Percentiles rank a stretch among this genome's conserved stretches.
phyloP scores from a whole-genome alignment of 2,113 vertebrate species.

The Ailurus styani region DNA sequence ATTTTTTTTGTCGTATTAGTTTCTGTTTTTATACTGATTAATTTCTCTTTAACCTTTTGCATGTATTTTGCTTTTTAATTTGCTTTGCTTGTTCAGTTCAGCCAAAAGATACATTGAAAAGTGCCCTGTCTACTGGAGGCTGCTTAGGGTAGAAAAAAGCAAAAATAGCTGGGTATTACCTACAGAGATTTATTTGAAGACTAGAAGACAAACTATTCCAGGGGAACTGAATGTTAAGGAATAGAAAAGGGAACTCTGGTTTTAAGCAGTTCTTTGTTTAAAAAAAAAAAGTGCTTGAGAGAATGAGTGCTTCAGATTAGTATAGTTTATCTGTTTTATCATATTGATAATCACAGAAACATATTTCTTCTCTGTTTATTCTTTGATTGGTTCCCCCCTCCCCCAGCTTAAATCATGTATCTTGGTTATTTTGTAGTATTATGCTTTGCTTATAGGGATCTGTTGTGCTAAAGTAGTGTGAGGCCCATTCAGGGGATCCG shows the following conservation, averaged over 20 bases:
- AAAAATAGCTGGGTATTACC: neutral
- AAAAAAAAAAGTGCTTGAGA: constrained; percentile 1
- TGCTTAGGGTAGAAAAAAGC: neutral
- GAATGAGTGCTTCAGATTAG: neutral
- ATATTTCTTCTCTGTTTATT: neutral
- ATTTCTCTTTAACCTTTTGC: neutral
- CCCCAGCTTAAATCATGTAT: neutral
- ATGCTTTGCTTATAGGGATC: neutral
- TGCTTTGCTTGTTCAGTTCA: neutral
- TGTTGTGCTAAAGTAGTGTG: neutral
- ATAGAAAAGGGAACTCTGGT: neutral
- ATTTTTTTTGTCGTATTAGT: neutral
- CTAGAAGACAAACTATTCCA: neutral
- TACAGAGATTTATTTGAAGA: neutral
- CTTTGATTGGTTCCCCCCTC: neutral
- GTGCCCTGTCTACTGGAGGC: neutral
- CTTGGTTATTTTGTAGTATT: neutral
- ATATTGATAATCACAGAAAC: neutral
- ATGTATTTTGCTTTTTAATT: neutral
- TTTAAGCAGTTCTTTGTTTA: neutral
- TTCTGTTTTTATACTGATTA: neutral
- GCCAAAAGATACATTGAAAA: neutral
- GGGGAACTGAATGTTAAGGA: neutral
- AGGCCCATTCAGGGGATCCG: neutral
- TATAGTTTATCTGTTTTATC: neutral